Evolutionary conservation across 1,140 invertebrate species (phyloP).

Genomic region (Drosophila baimaii): DNA sequence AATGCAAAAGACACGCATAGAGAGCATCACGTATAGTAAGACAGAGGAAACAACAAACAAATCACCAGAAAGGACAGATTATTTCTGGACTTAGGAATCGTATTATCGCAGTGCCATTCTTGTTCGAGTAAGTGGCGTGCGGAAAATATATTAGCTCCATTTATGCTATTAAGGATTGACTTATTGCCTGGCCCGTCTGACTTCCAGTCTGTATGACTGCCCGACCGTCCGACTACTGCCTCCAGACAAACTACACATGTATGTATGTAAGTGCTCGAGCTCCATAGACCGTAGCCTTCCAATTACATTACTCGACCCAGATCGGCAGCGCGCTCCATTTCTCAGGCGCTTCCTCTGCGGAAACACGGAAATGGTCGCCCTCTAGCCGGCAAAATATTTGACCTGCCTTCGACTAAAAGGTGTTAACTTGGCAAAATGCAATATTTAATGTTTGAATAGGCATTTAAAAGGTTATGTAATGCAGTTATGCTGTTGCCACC

Average conservation of each 20-base stretch:
- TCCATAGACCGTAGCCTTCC: conserved; percentile 28
- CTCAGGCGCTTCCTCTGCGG: conserved; percentile 51
- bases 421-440: conserved; percentile 72
- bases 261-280: conserved; percentile 2
- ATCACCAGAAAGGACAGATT: neutral
- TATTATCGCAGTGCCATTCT: conserved; percentile 11
- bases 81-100: neutral
- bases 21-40: too few species aligned
- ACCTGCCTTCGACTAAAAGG: conserved; percentile 57
- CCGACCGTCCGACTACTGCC: neutral
- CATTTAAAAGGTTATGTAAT: conserved; percentile 61
- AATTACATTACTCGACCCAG: conserved; percentile 45
- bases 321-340: conserved; percentile 56
- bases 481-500: conserved; percentile 24
- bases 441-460: conserved; percentile 65
- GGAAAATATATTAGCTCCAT: conserved; percentile 74
- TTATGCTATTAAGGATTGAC: conserved; percentile 65
- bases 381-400: conserved; percentile 59
- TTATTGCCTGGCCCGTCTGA: conserved; percentile 38
- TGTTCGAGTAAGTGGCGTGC: conserved; percentile 50
- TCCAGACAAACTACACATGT: conserved; percentile 6
- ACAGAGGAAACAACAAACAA: too few species aligned
- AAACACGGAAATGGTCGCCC: conserved; percentile 32
- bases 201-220: neutral
- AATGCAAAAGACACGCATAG: too few species aligned